Conservation (phyloP, 2,888 invertebrate species). For the Idaea biselata region DNA sequence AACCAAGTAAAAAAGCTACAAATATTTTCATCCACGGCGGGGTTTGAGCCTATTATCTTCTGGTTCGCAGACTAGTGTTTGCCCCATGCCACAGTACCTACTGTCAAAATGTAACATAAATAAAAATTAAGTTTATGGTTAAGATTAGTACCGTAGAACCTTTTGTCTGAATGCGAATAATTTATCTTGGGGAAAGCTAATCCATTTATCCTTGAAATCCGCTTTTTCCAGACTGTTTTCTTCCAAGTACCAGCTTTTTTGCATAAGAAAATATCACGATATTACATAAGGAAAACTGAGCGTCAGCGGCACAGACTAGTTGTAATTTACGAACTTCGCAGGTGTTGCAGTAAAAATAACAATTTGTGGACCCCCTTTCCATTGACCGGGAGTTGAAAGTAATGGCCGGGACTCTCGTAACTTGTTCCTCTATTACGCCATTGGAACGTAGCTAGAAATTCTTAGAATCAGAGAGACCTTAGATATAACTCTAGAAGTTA, state of each 20-base stretch:
- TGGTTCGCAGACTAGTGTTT: background rate
- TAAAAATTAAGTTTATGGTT: constrained; percentile 10
- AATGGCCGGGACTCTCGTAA: constrained; percentile 35
- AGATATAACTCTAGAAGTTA: background rate
- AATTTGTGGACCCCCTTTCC: constrained; percentile 26
- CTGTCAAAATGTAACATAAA: background rate
- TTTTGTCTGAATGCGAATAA: constrained; percentile 8
- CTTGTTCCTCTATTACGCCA: constrained; percentile 30
- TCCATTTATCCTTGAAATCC: background rate
- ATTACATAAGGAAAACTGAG: background rate
- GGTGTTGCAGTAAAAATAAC: constrained; percentile 52
- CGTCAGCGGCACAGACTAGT: background rate
- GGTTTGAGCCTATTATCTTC: too few species aligned
- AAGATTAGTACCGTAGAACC: background rate
- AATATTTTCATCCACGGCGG: too few species aligned
- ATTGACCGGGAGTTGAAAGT: constrained; percentile 25
- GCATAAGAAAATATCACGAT: background rate
- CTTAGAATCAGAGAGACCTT: constrained; percentile 10
- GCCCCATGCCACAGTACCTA: too few species aligned
- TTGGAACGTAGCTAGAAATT: constrained; percentile 31
- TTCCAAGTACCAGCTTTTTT: background rate
- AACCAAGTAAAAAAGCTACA: too few species aligned
- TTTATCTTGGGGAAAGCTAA: background rate
- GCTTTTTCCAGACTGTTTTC: background rate
- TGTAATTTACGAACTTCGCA: constrained; percentile 48